Evolutionary conservation across 2,888 invertebrate genomes (phyloP).

Genomic region (Pristionchus exspectatus): DNA sequence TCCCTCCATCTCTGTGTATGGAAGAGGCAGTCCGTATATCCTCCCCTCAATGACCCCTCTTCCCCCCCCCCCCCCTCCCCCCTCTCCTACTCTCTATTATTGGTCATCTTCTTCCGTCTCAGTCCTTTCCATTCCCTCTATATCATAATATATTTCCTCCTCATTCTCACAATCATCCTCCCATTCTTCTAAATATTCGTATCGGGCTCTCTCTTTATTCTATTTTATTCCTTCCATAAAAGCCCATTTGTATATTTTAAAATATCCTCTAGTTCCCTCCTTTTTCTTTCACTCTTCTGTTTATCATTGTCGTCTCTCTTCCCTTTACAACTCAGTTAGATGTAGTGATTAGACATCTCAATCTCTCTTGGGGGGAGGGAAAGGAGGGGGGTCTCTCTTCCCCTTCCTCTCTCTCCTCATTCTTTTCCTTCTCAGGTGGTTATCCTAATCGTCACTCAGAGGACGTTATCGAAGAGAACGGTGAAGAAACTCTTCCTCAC

Average conservation of each 20-base stretch:
- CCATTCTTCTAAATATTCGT: not conserved
- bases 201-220: too few species aligned
- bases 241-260: too few species aligned
- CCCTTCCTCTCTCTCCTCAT: slow-evolving; percentile 5
- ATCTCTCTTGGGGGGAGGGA: not conserved
- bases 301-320: slow-evolving; percentile 27
- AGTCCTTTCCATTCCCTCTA: not conserved
- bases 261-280: too few species aligned
- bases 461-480: slow-evolving; percentile 72
- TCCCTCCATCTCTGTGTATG: not conserved
- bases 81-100: slow-evolving; percentile 13
- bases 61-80: not conserved
- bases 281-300: slow-evolving; percentile 3
- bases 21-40: not conserved
- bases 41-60: slow-evolving; percentile 17
- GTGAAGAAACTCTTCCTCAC: slow-evolving; percentile 65
- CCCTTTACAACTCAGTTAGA: slow-evolving; percentile 18
- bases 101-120: slow-evolving; percentile 5
- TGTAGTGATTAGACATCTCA: slow-evolving; percentile 1
- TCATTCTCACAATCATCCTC: slow-evolving; percentile 32
- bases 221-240: too few species aligned
- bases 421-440: not conserved
- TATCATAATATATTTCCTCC: not conserved
- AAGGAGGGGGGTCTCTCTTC: not conserved
- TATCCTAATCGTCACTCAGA: slow-evolving; percentile 56